These are phyloP conservation scores for Ricordea florida DNA, from an alignment of 92 coral and sea anemone species.

Conservation along the genomic window DNA sequence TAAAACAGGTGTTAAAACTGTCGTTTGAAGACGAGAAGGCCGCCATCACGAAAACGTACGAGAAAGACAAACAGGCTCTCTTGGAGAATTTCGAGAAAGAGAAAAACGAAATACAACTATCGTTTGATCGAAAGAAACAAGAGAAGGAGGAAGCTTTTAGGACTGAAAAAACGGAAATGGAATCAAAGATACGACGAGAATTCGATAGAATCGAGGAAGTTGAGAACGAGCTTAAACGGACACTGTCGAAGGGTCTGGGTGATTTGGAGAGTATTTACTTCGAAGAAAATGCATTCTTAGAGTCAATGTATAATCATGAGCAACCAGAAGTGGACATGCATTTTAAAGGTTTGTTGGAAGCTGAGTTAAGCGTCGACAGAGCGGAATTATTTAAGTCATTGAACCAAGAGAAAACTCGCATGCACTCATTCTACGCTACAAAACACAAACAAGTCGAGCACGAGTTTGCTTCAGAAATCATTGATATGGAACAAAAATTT, in stretches of 20 bases:
- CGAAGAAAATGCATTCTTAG: constrained; percentile 77
- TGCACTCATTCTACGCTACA: constrained; percentile 78
- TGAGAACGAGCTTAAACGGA: constrained; percentile 88
- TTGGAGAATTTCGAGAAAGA: constrained; percentile 75
- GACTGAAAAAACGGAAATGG: constrained; percentile 78
- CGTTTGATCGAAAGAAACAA: constrained; percentile 59
- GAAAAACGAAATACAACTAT: constrained; percentile 72
- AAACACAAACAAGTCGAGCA: constrained; percentile 89
- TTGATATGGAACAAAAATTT: constrained; percentile 92
- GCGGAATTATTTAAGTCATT: constrained; percentile 61
- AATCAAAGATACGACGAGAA: constrained; percentile 76
- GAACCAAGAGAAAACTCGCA: constrained; percentile 77
- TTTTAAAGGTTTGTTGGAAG: constrained; percentile 54
- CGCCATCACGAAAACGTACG: constrained; percentile 65
- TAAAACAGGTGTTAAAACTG: constrained; percentile 91
- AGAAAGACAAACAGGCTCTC: constrained; percentile 73
- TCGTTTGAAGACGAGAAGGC: constrained; percentile 92
- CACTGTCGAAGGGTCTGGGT: constrained; percentile 79
- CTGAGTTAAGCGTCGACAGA: constrained; percentile 55
- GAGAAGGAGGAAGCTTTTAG: constrained; percentile 77
- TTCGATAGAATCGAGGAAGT: constrained; percentile 91
- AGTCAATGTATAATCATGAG: constrained; percentile 69
- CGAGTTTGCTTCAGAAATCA: constrained; percentile 85
- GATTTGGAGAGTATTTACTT: constrained; percentile 88
- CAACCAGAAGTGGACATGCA: constrained; percentile 95